Evolutionary conservation across 2,797 vertebrate genomes (phyloP), one percentile per base, ranked within the genome.

Genomic region (Steatocranus sp.): DNA sequence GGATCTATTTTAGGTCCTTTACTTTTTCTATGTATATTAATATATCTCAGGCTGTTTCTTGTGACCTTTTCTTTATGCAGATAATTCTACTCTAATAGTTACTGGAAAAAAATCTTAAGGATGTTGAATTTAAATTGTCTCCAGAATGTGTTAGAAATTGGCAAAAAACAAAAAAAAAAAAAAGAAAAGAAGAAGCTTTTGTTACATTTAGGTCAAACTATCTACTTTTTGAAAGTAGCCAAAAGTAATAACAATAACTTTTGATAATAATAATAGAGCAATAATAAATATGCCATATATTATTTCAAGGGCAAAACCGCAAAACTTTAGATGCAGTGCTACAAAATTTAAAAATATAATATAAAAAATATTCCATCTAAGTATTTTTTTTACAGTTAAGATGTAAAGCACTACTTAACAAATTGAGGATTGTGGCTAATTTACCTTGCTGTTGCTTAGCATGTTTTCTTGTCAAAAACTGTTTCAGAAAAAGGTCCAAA

Each of bases 121-220:
- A 66, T 66, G 34, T 38, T 66, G 34, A 66, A 41, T 38, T 66
- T 66, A 66, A 38, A 66, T 20, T 0, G 0, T 63, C n/a, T 1
- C 11, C 18, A 38, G n/a, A 38, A 23, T 63, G 18, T 63, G 34
- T 38, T 9, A 14, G 58, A 1, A 14, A 38, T 36, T 14, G 7
- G 58, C 7, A 4, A 12, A 14, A 2, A 4, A 8, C 3, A 7
- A 43, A 1, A 7, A 6, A 50, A 11, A 2, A 17, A 4, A 15
- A 8, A 8, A 2, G 2, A 41, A 14, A 58, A 18, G 1, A 11
- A 34, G 4, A 2, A 12, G 18, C 32, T 36, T 63, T 36, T 0
- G 3, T n/a, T 36, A 36, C 7, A 20, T 54, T 27, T 54, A 27
- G 23, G 11, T 23, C 2, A 0, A 25, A 54, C 23, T 27, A 27